A percentile compares a stretch with the other conserved stretches of the same genome.
phyloP scores from a whole-genome alignment of 30 jellyfish, hydroid and myxozoan genomes.

The Aurelia sp. region DNA sequence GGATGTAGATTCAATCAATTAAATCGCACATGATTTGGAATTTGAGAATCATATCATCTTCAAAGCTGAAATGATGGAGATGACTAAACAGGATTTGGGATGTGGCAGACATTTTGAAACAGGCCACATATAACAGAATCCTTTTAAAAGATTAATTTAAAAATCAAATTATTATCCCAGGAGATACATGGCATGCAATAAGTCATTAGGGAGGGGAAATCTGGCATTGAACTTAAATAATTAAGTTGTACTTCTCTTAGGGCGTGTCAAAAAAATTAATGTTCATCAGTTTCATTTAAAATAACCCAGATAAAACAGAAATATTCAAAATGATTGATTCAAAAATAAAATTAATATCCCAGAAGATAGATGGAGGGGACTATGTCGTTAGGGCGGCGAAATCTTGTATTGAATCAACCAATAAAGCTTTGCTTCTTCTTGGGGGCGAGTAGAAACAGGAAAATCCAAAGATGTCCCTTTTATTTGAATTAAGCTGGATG shows the following conservation, averaged over 20 bases:
- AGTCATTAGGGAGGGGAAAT: no score
- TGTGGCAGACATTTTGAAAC: constrained; percentile 51
- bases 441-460: no score
- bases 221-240: no score
- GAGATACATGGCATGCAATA: not conserved
- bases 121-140: constrained; percentile 14
- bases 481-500: no score
- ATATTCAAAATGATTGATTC: not conserved
- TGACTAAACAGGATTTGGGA: constrained; percentile 33
- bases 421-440: no score
- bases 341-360: not conserved
- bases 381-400: no score
- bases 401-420: no score
- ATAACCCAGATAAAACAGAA: not conserved
- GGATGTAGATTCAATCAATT: not conserved
- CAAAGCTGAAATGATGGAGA: constrained; percentile 7
- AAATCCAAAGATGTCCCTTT: no score
- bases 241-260: no score
- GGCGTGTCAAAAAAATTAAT: no score
- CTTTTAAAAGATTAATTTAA: not conserved
- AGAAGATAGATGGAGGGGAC: no score
- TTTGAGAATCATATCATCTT: not conserved
- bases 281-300: not conserved
- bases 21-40: not conserved
- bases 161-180: not conserved